Evolutionary conservation across 2,113 vertebrate genomes (phyloP).

Genomic region (Alosa alosa): DNA sequence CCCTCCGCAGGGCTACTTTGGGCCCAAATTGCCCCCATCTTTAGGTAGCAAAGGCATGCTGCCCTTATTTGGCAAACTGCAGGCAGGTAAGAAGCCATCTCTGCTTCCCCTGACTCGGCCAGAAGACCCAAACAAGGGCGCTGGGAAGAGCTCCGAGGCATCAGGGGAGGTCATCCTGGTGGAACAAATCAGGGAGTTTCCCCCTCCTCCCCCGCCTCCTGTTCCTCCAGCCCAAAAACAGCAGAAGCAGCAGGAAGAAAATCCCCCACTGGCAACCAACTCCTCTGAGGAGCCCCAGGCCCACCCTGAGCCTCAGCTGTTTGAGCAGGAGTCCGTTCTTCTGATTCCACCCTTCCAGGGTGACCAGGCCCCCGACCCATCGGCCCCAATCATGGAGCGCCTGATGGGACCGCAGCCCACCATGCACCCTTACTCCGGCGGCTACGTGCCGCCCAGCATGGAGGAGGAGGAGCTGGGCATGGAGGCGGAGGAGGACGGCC

Average conservation of each 20-base stretch:
- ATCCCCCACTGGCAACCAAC: slow-evolving; percentile 38
- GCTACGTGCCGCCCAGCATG: slow-evolving; percentile 76
- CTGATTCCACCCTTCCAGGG: slow-evolving; percentile 68
- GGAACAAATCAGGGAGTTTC: slow-evolving; percentile 79
- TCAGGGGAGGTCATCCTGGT: slow-evolving; percentile 76
- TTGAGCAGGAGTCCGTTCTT: slow-evolving; percentile 67
- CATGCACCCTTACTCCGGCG: slow-evolving; percentile 74
- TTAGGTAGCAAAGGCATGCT: slow-evolving; percentile 88
- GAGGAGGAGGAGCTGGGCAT: slow-evolving; percentile 77
- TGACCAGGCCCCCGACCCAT: slow-evolving; percentile 65
- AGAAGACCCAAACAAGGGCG: slow-evolving; percentile 72
- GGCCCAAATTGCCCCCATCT: slow-evolving; percentile 91
- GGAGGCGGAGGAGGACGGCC: slow-evolving; percentile 85
- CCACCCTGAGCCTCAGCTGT: slow-evolving; percentile 63
- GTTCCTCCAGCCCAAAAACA: slow-evolving; percentile 62
- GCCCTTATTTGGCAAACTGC: slow-evolving; percentile 93
- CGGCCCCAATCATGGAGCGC: slow-evolving; percentile 71
- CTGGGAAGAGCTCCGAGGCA: slow-evolving; percentile 64
- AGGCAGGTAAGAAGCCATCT: slow-evolving; percentile 77
- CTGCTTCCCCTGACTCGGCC: slow-evolving; percentile 74
- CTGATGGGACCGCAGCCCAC: slow-evolving; percentile 71
- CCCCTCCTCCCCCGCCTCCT: slow-evolving; percentile 77
- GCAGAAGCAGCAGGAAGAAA: slow-evolving; percentile 65
- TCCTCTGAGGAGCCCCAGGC: slow-evolving; percentile 69
- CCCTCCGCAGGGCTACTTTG: slow-evolving; percentile 96